phyloP scores from a whole-genome alignment of 1,140 invertebrate species.

The Pinna nobilis region DNA sequence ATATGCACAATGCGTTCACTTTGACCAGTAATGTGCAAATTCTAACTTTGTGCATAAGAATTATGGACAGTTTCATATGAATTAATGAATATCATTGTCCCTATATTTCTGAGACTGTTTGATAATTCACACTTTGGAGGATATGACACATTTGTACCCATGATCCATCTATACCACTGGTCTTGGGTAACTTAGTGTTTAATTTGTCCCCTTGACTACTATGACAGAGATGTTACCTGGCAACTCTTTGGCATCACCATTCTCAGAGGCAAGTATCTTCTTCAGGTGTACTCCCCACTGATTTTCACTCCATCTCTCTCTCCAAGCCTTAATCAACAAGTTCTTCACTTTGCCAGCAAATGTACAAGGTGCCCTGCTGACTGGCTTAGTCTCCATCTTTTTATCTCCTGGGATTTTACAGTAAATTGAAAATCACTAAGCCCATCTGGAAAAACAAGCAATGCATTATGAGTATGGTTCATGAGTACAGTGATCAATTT shows the following conservation, averaged over 20 bases:
- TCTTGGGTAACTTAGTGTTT: neutral
- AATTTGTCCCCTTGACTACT: too few species aligned
- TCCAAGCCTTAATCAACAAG: slow-evolving; percentile 90
- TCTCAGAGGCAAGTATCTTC: slow-evolving; percentile 73
- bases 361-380: too few species aligned
- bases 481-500: too few species aligned
- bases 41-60: too few species aligned
- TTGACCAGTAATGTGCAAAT: neutral
- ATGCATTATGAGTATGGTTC: too few species aligned
- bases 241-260: slow-evolving; percentile 58
- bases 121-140: neutral
- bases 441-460: too few species aligned
- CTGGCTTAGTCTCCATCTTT: too few species aligned
- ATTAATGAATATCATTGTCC: too few species aligned
- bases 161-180: neutral
- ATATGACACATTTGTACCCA: neutral
- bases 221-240: slow-evolving; percentile 59
- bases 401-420: too few species aligned
- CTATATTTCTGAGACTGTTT: too few species aligned
- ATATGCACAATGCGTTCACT: neutral
- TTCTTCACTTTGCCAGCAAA: slow-evolving; percentile 80
- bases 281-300: slow-evolving; percentile 98
- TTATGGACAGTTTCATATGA: too few species aligned
- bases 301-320: slow-evolving; percentile 94
- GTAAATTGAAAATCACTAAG: too few species aligned